Conservation (phyloP, 2,113 vertebrate species). For the Hemiprocne comata region DNA sequence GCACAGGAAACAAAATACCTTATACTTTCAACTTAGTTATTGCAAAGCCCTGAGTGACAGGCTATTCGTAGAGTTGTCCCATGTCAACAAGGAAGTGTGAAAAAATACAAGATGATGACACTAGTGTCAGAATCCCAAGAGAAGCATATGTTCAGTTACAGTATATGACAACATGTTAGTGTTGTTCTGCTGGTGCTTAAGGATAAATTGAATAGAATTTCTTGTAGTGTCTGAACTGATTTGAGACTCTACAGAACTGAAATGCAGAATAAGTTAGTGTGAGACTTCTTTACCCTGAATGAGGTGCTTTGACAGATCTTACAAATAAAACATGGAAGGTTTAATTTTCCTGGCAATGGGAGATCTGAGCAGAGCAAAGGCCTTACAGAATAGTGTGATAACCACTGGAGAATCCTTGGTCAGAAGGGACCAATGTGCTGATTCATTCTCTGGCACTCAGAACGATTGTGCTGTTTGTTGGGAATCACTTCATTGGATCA, state of each 20-base stretch:
- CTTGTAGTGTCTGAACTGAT: not conserved
- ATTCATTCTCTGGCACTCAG: constrained; percentile 37
- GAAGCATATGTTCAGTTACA: not conserved
- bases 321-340: constrained; percentile 6
- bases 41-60: not conserved
- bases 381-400: constrained; percentile 11
- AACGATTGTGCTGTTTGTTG: constrained; percentile 1
- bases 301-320: constrained; percentile 52
- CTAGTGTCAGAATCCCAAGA: not conserved
- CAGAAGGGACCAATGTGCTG: constrained; percentile 30
- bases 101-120: not conserved
- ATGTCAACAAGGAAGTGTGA: not conserved
- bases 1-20: not conserved
- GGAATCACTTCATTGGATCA: constrained; percentile 61
- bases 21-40: not conserved
- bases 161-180: not conserved
- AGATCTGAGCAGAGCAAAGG: constrained; percentile 41
- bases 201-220: not conserved
- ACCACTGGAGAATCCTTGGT: not conserved
- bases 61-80: not conserved
- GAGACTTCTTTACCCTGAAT: constrained; percentile 19
- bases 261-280: constrained; percentile 1
- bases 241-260: not conserved
- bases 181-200: not conserved
- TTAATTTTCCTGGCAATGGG: constrained; percentile 22